Evolutionary conservation across 2,113 vertebrate species (phyloP), one percentile per base, ranked within the genome.

Genomic region (Corythaeola cristata): DNA sequence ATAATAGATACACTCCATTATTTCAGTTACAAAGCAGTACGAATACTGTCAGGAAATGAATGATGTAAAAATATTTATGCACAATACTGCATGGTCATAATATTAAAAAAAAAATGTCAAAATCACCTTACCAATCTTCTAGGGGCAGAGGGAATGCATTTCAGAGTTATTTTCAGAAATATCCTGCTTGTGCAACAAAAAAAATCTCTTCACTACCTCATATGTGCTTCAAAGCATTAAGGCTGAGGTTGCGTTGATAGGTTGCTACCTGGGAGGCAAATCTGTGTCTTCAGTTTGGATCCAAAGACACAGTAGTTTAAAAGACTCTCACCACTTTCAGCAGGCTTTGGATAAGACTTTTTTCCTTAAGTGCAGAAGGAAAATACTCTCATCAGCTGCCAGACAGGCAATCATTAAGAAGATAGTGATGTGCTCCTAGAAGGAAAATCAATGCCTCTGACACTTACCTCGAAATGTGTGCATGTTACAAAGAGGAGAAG

Each of bases 361-460:
- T 84, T 94, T 35, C 41, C 83, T 73, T 71, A 81, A 95, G 62
- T 41, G 44, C 32, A 84, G 62, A 74, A 89, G 68, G 39, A 92
- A 94, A 92, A 86, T n/a, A 59, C 50, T 84, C 79, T 88, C 83
- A 86, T 88, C 69, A 53, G 45, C 49, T 95, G 44, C 79, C 73
- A 93, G 73, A 59, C 30, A 92, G 44, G 60, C 73, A 95, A 62
- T 87, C 60, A 73, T 85, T 95, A 90, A 87, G 83, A 91, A 84
- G 73, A 85, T 33, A 94, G 92, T 28, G 56, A 95, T 86, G 60
- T 60, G 39, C 56, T 92, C 39, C 90, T 93, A 76, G 35, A 85
- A 66, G 76, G 35, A 86, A 96, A 95, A 93, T 90, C 93, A 87
- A 89, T 92, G 66, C 60, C 15, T 68, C 60, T 90, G 69, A 95